Evolutionary conservation across 2,797 vertebrate species (phyloP).

Genomic region (Gymnopithys bicolor): DNA sequence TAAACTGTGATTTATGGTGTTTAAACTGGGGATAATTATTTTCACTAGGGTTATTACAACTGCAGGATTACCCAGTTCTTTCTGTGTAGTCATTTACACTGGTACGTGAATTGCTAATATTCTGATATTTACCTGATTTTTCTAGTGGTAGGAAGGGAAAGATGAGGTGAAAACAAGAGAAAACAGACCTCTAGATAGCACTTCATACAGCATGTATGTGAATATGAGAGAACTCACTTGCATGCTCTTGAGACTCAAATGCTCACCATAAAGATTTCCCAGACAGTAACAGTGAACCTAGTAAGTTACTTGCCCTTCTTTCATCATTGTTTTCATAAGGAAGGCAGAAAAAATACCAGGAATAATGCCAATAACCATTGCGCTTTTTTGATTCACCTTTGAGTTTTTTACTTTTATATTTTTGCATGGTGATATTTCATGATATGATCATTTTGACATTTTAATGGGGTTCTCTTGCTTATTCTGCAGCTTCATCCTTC

Average conservation of each 20-base stretch:
- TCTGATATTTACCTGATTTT: neutral
- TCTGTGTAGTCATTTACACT: neutral
- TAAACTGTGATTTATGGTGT: conserved; percentile 47
- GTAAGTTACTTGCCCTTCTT: conserved; percentile 16
- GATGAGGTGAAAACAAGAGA: neutral
- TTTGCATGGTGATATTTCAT: neutral
- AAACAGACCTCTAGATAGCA: neutral
- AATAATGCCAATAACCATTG: neutral
- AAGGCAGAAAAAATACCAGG: neutral
- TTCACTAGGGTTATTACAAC: conserved; percentile 24
- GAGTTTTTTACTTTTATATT: neutral
- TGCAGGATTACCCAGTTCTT: neutral
- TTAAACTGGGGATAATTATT: conserved; percentile 47
- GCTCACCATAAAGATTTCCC: neutral
- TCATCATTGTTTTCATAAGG: neutral
- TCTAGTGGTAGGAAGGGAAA: neutral
- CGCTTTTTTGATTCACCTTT: neutral
- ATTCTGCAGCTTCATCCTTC: neutral
- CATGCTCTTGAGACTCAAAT: neutral
- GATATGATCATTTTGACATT: neutral
- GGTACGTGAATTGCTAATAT: neutral
- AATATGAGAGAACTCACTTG: neutral
- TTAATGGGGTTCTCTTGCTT: neutral
- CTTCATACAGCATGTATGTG: neutral
- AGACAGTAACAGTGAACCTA: neutral